Evolutionary conservation across 2,888 invertebrate species (phyloP), one percentile per base, ranked within the genome.

Genomic region (Harpalus rubripes): DNA sequence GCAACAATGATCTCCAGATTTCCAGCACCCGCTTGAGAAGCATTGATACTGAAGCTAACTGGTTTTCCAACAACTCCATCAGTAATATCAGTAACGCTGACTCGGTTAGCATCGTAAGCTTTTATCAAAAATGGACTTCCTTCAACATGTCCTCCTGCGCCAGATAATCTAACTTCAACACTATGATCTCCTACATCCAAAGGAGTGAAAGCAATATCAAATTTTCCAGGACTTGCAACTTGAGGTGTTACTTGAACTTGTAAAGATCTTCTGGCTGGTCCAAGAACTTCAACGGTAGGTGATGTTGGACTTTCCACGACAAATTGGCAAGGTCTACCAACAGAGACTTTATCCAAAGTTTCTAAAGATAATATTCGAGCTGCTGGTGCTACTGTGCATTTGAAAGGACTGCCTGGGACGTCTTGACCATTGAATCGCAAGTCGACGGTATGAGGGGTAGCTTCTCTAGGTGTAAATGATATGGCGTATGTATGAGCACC

Each of bases 1-100:
- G 98, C 98, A 0, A 99, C 98, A 86, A 99, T 98, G 82, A 99
- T 99, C 92, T 99, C 99, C 89, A 99, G 93, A 91, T 99, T 99
- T 26, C 99, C 99, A 76, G 98, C 98, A 86, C 99, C 93, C 18
- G 95, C 95, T 89, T 95, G 95, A 0, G 95, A 95, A 78, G 95
- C 95, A 88, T 95, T 95, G 93, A 98, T 98, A 88, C 97, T 97
- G 90, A 99, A 99, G 86, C 97, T 98, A 4, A 98, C 97, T 7
- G 98, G 97, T 90, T 97, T 96, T 15, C 98, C 98, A 22, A 98
- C 97, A 52, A 96, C 94, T 0, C 98, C 98, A 6, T 96, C 96
- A 12, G 96, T 96, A 87, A 99, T 98, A 88, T 98, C 98, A 0
- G 98, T 97, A 8, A 99, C 97, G 86, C 96, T 96, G n/a, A 99